phyloP scores from a whole-genome alignment of 2,888 invertebrate species.

The Xestia rhomboidea region DNA sequence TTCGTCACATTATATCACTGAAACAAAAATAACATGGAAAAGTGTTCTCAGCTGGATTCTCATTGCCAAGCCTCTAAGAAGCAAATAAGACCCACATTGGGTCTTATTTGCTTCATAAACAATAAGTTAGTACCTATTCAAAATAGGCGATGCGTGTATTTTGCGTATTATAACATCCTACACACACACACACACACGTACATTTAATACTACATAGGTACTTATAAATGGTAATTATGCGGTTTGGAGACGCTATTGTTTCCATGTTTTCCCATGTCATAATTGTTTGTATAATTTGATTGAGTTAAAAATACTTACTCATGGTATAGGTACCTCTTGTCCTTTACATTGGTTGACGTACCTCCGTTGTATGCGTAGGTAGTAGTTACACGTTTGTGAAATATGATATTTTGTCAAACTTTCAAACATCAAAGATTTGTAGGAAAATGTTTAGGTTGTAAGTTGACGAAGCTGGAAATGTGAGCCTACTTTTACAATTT shows the following conservation, averaged over 20 bases:
- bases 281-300: conserved; percentile 29
- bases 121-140: conserved; percentile 52
- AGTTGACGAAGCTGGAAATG: neutral
- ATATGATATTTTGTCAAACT: neutral
- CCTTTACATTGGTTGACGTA: conserved; percentile 14
- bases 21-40: conserved; percentile 12
- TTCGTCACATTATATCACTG: conserved; percentile 13
- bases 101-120: conserved; percentile 30
- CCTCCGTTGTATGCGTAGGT: neutral
- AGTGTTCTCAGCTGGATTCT: conserved; percentile 38
- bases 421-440: neutral
- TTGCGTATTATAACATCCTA: conserved; percentile 32
- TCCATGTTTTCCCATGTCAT: conserved; percentile 32
- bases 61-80: conserved; percentile 2
- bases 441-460: neutral
- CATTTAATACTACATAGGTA: conserved; percentile 1
- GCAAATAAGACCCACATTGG: too few relatives aligned
- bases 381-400: neutral
- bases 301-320: conserved; percentile 1
- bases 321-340: neutral
- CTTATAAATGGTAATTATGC: conserved; percentile 25
- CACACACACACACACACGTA: neutral
- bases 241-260: conserved; percentile 26
- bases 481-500: neutral
- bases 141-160: conserved; percentile 55